Evolutionary conservation across 1,140 invertebrate species (phyloP), one percentile per base, ranked within the genome.

Genomic region (Chlorops oryzae): DNA sequence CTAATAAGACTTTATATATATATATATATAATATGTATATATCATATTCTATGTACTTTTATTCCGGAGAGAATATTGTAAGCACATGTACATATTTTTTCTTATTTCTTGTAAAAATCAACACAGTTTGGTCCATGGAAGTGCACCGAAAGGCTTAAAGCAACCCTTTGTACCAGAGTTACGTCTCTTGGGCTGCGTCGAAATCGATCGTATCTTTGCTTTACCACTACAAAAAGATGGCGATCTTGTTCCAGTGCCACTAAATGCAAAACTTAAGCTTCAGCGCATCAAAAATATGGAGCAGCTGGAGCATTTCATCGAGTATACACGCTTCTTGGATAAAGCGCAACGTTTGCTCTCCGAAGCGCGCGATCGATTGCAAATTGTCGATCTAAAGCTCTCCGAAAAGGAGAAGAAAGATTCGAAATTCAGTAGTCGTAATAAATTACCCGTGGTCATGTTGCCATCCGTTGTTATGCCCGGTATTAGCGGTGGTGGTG

Each of bases 201-300:
- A 91, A 74, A 86, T 88, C 73, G 86, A 89, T 62, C 76, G 80
- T 55, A 81, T 92, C 39, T 91, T 92, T 64, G 90, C 88, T 4
- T 65, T 92, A 56, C 88, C 90, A 6, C 70, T 92, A 46, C 84
- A 88, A 62, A 83, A 88, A 65, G 88, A 92, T 60, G 83, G 84
- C 25, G 82, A 83, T 1, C 74, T 92, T 40, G 81, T 92, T 17
- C 84, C 89, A 21, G 74, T 96, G 50, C 92, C 93, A 10, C 75
- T 92, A 22, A 86, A 87, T 13, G 88, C 88, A 1, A 87, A 88
- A 12, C 72, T 96, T 15, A 93, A 94, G 74, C 76, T 96, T 59
- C 82, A 89, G 47, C 80, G 81, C 52, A 87, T 90, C 41, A 80
- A 83, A 58, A 96, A 96, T 67, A 84, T 89, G 56, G 86, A 90